phyloP scores from a whole-genome alignment of 2,113 vertebrate species.

The Psittacus erithacus region DNA sequence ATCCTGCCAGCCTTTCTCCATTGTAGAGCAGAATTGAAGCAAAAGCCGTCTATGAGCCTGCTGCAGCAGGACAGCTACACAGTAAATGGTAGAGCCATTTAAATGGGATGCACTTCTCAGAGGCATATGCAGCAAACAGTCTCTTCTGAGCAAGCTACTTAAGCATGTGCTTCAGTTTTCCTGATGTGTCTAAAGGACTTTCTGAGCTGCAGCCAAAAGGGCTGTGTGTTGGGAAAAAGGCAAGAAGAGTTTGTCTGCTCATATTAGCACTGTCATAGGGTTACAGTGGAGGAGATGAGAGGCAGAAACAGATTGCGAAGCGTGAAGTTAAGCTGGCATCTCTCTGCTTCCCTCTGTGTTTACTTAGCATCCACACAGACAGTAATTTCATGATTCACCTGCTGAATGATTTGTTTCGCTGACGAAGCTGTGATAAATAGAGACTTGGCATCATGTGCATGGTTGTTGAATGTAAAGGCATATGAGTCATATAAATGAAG shows the following conservation, averaged over 20 bases:
- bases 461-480: not conserved
- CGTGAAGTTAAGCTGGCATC: not conserved
- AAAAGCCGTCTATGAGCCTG: not conserved
- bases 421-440: slow-evolving; percentile 32
- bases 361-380: not conserved
- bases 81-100: not conserved
- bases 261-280: not conserved
- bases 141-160: not conserved
- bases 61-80: not conserved
- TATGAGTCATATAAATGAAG: not conserved
- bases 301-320: not conserved
- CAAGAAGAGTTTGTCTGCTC: not conserved
- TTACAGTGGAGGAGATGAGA: not conserved
- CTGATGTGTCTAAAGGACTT: not conserved
- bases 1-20: not conserved
- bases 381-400: slow-evolving; percentile 55
- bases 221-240: not conserved
- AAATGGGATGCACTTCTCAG: not conserved
- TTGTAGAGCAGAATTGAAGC: not conserved
- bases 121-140: not conserved
- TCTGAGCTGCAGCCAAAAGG: not conserved
- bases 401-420: slow-evolving; percentile 37
- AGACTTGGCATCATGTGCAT: not conserved
- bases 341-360: not conserved
- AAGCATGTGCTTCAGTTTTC: not conserved